phyloP scores from a whole-genome alignment of 1,140 invertebrate species.

The Tetraneura akinire region DNA sequence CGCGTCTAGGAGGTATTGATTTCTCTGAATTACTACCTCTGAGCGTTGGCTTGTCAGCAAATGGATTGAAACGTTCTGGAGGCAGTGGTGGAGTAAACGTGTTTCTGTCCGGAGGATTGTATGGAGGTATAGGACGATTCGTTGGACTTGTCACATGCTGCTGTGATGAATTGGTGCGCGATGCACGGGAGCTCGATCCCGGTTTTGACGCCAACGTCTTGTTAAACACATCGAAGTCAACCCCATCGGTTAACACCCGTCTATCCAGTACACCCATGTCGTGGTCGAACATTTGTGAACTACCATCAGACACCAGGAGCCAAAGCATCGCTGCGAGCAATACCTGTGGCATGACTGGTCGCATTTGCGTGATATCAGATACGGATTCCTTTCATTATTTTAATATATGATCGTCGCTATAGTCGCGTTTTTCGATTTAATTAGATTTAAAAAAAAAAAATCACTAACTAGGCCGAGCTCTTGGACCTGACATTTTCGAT shows the following conservation, averaged over 20 bases:
- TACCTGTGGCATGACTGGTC: constrained; percentile 46
- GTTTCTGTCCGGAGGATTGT: constrained; percentile 74
- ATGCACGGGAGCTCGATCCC: constrained; percentile 40
- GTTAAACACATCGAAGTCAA: constrained; percentile 55
- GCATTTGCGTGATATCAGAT: constrained; percentile 47
- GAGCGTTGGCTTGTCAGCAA: constrained; percentile 79
- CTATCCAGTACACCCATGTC: constrained; percentile 51
- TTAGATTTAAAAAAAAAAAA: not conserved
- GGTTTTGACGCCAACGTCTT: constrained; percentile 56
- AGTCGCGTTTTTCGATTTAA: constrained; percentile 9
- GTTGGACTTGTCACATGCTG: constrained; percentile 53
- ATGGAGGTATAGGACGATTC: constrained; percentile 64
- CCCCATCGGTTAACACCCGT: constrained; percentile 52
- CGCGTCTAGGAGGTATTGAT: constrained; percentile 52
- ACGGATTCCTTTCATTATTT: constrained; percentile 30
- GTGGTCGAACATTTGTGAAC: constrained; percentile 31
- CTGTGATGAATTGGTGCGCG: constrained; percentile 28
- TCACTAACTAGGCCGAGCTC: constrained; percentile 14
- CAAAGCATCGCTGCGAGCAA: constrained; percentile 36
- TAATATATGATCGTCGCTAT: not conserved
- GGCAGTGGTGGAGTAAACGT: constrained; percentile 78
- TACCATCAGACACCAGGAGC: constrained; percentile 32
- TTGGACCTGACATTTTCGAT: constrained; percentile 2
- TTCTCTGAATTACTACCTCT: constrained; percentile 66
- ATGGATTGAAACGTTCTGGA: constrained; percentile 74